Percentiles rank a stretch among this genome's conserved stretches.
phyloP scores from a whole-genome alignment of 2,888 invertebrate genomes.

The Cryptosula pallasiana region DNA sequence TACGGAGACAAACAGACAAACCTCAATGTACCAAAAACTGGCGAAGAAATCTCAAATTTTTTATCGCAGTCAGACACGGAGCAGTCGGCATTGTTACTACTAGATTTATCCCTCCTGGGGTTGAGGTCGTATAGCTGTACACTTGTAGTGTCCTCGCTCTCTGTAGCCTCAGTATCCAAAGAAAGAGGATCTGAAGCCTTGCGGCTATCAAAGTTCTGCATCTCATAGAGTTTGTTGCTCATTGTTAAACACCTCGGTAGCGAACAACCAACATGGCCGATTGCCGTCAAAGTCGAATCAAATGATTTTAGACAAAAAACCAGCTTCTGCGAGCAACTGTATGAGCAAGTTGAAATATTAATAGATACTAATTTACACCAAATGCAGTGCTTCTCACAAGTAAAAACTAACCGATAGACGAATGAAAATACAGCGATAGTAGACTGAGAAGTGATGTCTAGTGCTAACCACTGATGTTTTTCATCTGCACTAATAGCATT shows the following conservation, averaged over 20 bases:
- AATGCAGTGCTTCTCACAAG: too few relatives aligned
- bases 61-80: background rate
- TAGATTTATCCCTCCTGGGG: background rate
- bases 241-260: background rate
- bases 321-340: too few relatives aligned
- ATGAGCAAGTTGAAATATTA: too few relatives aligned
- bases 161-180: background rate
- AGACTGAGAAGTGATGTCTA: too few relatives aligned
- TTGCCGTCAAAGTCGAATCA: too few relatives aligned
- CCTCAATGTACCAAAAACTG: background rate
- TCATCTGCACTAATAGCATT: background rate
- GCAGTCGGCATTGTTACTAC: background rate
- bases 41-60: background rate
- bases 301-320: too few relatives aligned
- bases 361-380: too few relatives aligned
- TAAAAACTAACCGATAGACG: too few relatives aligned
- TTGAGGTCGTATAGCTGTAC: background rate
- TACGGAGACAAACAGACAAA: too few relatives aligned
- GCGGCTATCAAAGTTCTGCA: background rate
- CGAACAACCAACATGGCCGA: too few relatives aligned
- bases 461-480: background rate
- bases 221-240: background rate
- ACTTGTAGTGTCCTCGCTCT: background rate
- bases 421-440: too few relatives aligned
- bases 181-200: background rate